Base-by-base conservation (phyloP, 2,888 invertebrate genomes). In the Strigamia maritima region DNA sequence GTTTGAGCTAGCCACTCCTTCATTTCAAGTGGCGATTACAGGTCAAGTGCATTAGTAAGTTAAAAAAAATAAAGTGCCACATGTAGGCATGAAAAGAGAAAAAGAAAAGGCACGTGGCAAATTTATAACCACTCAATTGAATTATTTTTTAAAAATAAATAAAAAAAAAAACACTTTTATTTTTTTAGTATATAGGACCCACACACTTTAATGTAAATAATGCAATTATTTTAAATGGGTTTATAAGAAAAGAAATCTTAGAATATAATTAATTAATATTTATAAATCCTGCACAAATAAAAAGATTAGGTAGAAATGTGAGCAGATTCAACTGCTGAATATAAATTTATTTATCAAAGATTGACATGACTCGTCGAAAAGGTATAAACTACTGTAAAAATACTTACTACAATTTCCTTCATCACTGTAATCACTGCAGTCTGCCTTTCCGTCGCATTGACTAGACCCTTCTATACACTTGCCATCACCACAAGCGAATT, bases 401-500 rank as follows among this genome's bases (percentile, higher is more conserved):
- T 81, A 83, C 85, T 83, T 82, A 83, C 84, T 81, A 82, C 86
- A 86, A 77, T 84, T 82, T 35, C 82, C 81, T 81, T 87, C 87
- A 82, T 87, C 87, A 44, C 85, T 85, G 80, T 82, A 83, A 81
- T 87, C 87, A 77, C 82, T 82, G 81, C 87, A 87, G 76, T 86
- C 85, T 65, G 82, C 82, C 75, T 85, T 83, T 49, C 88, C 87
- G 84, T 90, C 87, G 84, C 90, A 90, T 65, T 86, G 84, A 80
- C 86, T 85, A n/a, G 86, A 85, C 44, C 84, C 82, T 60, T 87
- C 85, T 16, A 88, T 85, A 81, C 88, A 88, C 75, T 83, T 85
- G 79, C 86, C 85, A 49, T 83, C 84, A 76, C 81, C 80, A 81
- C 88, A 88, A 79, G 84, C 83, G 81, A 87, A 86, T 82, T 86